A percentile compares a stretch with the other conserved stretches of the same genome.
phyloP scores from a whole-genome alignment of 1,140 invertebrate species.

The Pseudomyrmex dendroicus region DNA sequence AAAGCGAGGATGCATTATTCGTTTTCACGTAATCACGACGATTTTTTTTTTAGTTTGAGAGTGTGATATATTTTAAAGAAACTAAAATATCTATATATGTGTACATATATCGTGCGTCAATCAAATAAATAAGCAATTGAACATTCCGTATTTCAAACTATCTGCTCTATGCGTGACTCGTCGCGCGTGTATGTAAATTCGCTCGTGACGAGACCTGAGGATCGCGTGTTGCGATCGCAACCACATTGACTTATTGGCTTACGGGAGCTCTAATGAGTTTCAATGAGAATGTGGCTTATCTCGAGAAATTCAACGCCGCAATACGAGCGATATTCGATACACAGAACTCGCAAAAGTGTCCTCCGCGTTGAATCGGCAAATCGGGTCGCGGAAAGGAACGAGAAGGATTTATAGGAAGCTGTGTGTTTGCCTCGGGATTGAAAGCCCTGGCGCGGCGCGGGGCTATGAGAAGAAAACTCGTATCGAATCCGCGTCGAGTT shows the following conservation, averaged over 20 bases:
- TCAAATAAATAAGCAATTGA: too few species aligned
- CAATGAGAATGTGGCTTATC: background rate
- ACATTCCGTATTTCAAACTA: too few species aligned
- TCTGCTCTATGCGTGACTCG: too few species aligned
- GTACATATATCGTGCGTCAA: too few species aligned
- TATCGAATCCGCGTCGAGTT: constrained; percentile 65
- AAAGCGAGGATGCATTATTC: constrained; percentile 36
- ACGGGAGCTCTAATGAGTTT: constrained; percentile 20
- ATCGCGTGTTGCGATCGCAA: background rate
- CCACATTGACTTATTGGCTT: constrained; percentile 2
- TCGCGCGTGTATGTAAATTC: too few species aligned
- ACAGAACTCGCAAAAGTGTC: background rate
- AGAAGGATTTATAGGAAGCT: background rate
- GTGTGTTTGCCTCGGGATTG: constrained; percentile 17
- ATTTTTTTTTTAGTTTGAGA: too few species aligned
- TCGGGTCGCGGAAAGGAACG: background rate
- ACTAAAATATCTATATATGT: background rate
- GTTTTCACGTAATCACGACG: background rate
- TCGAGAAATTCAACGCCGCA: background rate
- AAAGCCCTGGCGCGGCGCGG: background rate
- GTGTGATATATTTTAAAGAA: background rate
- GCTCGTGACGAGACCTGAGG: background rate
- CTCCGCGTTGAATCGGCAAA: background rate
- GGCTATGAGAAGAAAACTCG: background rate
- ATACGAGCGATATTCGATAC: background rate